Percentiles rank a stretch among this genome's conserved stretches.
Evolutionary conservation across 2,888 invertebrate genomes (phyloP).

Genomic region (Drosophila koepferae): DNA sequence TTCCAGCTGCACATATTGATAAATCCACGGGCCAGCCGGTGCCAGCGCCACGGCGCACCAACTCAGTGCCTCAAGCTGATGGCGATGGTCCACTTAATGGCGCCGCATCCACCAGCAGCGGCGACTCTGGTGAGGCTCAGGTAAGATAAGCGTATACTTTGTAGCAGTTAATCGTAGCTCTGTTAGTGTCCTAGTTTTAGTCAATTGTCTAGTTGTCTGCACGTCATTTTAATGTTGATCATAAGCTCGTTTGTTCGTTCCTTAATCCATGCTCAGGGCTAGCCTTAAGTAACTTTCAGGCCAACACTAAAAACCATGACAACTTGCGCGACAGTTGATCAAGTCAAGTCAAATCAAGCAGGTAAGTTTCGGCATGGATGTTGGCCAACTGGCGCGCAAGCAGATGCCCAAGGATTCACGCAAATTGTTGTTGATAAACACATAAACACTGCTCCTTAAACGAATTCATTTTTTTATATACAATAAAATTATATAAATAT

Average conservation of each 20-base stretch:
- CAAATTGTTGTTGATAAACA: conserved; percentile 79
- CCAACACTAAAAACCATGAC: conserved; percentile 23
- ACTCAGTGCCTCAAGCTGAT: conserved; percentile 86
- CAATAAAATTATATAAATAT: conserved; percentile 31
- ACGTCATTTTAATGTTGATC: conserved; percentile 72
- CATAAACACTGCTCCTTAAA: conserved; percentile 50
- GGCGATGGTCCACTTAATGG: conserved; percentile 57
- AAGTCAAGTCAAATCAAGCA: neutral
- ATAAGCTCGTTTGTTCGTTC: conserved; percentile 63
- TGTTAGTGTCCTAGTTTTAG: conserved; percentile 37
- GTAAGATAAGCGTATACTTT: conserved; percentile 59
- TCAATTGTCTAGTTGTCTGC: conserved; percentile 62
- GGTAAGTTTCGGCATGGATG: conserved; percentile 55
- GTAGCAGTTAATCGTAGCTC: conserved; percentile 30
- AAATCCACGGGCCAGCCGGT: conserved; percentile 84
- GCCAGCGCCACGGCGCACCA: conserved; percentile 85
- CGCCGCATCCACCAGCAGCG: conserved; percentile 65
- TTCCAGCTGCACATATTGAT: conserved; percentile 57
- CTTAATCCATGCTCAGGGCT: conserved; percentile 62
- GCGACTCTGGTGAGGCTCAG: conserved; percentile 78
- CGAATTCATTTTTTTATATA: conserved; percentile 24
- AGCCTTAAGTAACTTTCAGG: conserved; percentile 46
- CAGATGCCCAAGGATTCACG: conserved; percentile 35
- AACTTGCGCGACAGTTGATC: conserved; percentile 47
- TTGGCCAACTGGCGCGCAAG: conserved; percentile 47